phyloP scores from a whole-genome alignment of 1,140 invertebrate species.

The Ips nitidus region DNA sequence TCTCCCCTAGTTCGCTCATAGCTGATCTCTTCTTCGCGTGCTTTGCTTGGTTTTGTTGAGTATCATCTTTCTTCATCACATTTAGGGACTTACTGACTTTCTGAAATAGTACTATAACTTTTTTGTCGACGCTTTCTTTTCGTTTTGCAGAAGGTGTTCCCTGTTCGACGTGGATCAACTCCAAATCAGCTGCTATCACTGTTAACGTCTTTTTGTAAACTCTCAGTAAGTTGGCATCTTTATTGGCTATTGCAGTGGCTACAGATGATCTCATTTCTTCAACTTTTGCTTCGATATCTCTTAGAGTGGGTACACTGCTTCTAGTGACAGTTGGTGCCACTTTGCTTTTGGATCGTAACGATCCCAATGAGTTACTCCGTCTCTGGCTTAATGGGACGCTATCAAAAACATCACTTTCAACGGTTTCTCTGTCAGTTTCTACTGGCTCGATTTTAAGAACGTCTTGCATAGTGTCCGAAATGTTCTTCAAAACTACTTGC shows the following conservation, averaged over 20 bases:
- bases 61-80: constrained; percentile 22
- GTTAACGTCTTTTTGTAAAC: constrained; percentile 28
- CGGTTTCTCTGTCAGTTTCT: constrained; percentile 29
- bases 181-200: constrained; percentile 34
- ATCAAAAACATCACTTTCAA: constrained; percentile 35
- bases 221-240: constrained; percentile 27
- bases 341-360: neutral
- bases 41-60: constrained; percentile 23
- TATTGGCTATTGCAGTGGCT: constrained; percentile 33
- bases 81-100: constrained; percentile 34
- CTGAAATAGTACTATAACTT: constrained; percentile 19
- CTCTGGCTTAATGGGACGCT: constrained; percentile 21
- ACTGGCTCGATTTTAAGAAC: constrained; percentile 23
- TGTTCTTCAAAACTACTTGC: constrained; percentile 22
- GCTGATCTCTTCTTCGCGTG: constrained; percentile 25
- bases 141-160: constrained; percentile 27
- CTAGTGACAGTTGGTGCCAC: neutral
- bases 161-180: constrained; percentile 32
- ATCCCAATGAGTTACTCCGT: constrained; percentile 9
- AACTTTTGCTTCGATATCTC: constrained; percentile 35
- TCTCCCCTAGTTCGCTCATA: constrained; percentile 33
- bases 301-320: constrained; percentile 17
- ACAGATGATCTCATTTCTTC: constrained; percentile 25
- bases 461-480: constrained; percentile 32
- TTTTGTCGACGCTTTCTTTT: constrained; percentile 30